Evolutionary conservation across 2,888 invertebrate species (phyloP), one percentile per base, ranked within the genome.

Genomic region (Mactromeris polynyma): DNA sequence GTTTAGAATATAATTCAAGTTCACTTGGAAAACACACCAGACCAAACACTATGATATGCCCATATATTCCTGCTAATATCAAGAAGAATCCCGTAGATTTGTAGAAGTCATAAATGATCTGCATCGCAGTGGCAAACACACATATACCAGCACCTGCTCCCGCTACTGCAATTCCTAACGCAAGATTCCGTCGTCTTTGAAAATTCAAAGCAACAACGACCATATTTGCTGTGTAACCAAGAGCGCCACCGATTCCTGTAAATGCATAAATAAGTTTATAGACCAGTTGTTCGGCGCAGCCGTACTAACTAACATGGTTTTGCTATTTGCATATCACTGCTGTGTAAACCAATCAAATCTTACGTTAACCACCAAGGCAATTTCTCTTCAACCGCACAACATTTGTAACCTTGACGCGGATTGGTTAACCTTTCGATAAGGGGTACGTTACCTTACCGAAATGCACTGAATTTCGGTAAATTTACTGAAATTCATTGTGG

Each of bases 41-140:
- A 3, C 82, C 82, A 64, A 82, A 82, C 14, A 82, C 58, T 26
- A 82, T 64, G 0, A 82, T 64, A 17, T 82, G 82, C 11, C 36
- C 82, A 40, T 40, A 82, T n/a, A 82, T 82, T 9, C 82, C 82
- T 11, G 82, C 58, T 17, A 82, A 14, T n/a, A 82, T 64, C 3
- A 82, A 26, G 40, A 54, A 82, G 38, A 82, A 82, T 11, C 82
- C 82, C 17, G 64, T 36, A 2, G 82, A 58, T 40, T 64, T 64
- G 26, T 82, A 82, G 36, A 40, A 40, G 17, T 82, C 40, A 40
- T 82, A 82, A 26, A 82, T 82, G n/a, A n/a, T 36, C 11, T 82
- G 64, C 82, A 82, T 82, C 1, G 36, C 2, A 36, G 82, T 58
- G 19, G 82, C 58, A 21, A 82, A 40, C 0, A 82, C 4, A n/a